Percentiles rank a stretch among this genome's conserved stretches.
phyloP scores from a whole-genome alignment of 2,113 vertebrate genomes.

The Xiphophorus maculatus region DNA sequence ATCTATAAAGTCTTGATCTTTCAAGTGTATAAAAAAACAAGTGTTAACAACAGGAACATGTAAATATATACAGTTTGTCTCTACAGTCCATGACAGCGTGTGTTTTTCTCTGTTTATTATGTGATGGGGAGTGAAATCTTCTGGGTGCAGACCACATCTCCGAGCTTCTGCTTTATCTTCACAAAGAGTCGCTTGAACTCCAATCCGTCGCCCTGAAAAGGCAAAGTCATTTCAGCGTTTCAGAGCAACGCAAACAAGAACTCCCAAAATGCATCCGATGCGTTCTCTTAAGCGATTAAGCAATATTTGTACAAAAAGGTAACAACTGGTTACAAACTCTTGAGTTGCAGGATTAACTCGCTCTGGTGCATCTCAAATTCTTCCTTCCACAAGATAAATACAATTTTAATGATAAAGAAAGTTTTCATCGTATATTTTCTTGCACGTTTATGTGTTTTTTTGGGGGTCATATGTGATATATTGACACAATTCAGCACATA shows the following conservation, averaged over 20 bases:
- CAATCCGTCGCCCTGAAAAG: slow-evolving; percentile 90
- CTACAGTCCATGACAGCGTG: neutral
- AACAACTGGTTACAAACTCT: too few relatives aligned
- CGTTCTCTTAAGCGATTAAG: too few relatives aligned
- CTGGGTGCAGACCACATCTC: slow-evolving; percentile 89
- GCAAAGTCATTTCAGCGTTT: neutral
- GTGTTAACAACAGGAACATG: slow-evolving; percentile 24
- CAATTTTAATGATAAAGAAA: too few relatives aligned
- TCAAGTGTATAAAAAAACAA: slow-evolving; percentile 8
- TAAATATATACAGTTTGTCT: slow-evolving; percentile 51
- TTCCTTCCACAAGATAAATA: too few relatives aligned
- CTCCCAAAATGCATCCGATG: neutral
- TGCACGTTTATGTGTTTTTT: too few relatives aligned
- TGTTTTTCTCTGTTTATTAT: slow-evolving; percentile 61
- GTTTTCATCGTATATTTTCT: too few relatives aligned
- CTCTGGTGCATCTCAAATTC: too few relatives aligned
- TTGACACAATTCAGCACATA: too few relatives aligned
- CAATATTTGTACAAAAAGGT: too few relatives aligned
- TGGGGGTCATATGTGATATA: too few relatives aligned
- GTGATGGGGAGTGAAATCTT: slow-evolving; percentile 83
- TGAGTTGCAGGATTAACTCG: too few relatives aligned
- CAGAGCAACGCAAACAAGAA: too few relatives aligned
- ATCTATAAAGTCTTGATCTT: neutral
- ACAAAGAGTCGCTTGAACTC: slow-evolving; percentile 96
- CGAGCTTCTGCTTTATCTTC: slow-evolving; percentile 91